phyloP scores from a whole-genome alignment of 2,797 vertebrate genomes.

The Uromys caudimaculatus region DNA sequence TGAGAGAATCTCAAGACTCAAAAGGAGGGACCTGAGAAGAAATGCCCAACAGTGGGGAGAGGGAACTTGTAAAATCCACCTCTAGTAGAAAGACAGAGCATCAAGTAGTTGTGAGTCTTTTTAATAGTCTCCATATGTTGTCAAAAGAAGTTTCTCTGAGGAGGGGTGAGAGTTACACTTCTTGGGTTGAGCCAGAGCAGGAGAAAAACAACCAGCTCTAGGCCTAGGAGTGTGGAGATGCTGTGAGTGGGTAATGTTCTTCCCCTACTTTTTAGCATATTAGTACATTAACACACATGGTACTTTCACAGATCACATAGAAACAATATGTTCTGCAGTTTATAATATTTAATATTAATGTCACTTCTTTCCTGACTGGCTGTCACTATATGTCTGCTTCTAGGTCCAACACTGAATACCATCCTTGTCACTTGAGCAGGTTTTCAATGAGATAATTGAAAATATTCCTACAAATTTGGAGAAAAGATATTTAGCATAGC shows the following conservation, averaged over 20 bases:
- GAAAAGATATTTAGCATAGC: neutral
- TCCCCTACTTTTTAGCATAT: neutral
- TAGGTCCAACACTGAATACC: neutral
- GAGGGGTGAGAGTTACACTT: too few relatives aligned
- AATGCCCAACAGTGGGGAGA: too few relatives aligned
- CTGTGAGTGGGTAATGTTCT: too few relatives aligned
- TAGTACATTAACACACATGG: neutral
- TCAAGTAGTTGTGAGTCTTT: neutral
- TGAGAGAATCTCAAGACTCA: too few relatives aligned
- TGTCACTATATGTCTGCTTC: neutral
- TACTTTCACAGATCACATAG: neutral
- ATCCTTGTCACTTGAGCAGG: neutral
- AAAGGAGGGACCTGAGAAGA: too few relatives aligned
- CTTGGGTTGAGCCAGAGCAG: neutral
- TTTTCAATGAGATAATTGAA: constrained; percentile 16
- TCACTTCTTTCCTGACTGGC: neutral
- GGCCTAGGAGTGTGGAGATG: too few relatives aligned
- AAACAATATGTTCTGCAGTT: neutral
- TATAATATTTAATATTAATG: neutral
- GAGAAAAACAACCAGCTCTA: neutral
- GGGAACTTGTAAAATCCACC: too few relatives aligned
- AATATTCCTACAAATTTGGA: neutral
- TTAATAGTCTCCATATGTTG: neutral
- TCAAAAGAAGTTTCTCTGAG: neutral
- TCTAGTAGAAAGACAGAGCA: too few relatives aligned